Percentiles rank a stretch among this genome's conserved stretches.
These are phyloP conservation scores for Gorsachius magnificus DNA, from an alignment of 2,797 vertebrate species.

Conservation along the genomic window DNA sequence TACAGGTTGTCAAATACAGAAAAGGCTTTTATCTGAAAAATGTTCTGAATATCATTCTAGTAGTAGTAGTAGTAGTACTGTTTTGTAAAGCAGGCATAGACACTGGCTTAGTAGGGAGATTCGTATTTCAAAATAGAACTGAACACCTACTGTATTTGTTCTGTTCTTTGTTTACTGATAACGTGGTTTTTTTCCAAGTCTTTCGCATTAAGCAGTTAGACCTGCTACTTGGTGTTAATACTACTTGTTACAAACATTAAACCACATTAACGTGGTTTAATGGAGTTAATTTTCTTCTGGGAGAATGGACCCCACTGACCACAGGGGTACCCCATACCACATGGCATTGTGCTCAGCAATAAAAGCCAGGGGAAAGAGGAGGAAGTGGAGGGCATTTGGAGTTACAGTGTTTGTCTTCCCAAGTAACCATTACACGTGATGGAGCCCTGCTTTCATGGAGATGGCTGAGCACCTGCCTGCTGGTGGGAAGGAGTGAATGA, in stretches of 20 bases:
- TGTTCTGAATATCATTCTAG: not conserved
- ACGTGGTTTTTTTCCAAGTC: fast-evolving
- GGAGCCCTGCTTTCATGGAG: not conserved
- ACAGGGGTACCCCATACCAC: too few species aligned
- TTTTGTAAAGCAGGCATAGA: not conserved
- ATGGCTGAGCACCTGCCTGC: not conserved
- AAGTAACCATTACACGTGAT: not conserved
- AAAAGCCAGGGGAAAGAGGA: not conserved
- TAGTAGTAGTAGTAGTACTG: not conserved
- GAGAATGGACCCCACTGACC: too few species aligned
- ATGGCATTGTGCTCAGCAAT: not conserved
- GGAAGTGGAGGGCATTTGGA: not conserved
- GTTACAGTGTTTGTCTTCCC: not conserved
- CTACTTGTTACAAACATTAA: not conserved
- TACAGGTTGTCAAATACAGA: not conserved
- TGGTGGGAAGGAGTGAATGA: fast-evolving
- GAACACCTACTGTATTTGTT: not conserved
- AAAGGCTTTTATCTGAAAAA: not conserved
- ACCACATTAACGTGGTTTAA: not conserved
- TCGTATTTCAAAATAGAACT: not conserved
- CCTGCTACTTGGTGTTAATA: not conserved
- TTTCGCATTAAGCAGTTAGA: not conserved
- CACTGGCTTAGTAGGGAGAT: not conserved
- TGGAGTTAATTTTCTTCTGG: not conserved
- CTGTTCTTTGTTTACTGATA: not conserved